Evolutionary conservation across 2,888 invertebrate species (phyloP), one percentile per base, ranked within the genome.

Genomic region (Cheiracanthium punctorium): DNA sequence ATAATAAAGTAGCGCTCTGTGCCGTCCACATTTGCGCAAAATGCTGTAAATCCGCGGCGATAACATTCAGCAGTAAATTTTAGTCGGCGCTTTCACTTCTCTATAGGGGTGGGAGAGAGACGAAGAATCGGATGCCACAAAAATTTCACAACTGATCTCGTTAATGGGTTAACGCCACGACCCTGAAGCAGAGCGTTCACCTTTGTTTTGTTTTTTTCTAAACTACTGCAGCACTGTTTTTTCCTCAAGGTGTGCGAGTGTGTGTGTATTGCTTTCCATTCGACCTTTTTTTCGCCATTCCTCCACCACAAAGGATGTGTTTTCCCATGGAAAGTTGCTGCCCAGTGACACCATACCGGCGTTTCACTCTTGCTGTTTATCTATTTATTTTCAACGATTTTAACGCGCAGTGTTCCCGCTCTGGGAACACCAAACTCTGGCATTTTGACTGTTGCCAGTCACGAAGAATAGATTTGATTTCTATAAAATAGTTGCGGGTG

Each of bases 111-210:
- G 52, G 48, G 64, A 67, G 24, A 37, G 10, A 10, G 37, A 10
- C 37, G 10, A 37, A 37, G 37, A 17, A 7, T 8, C 5, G 30
- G 8, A 4, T 7, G 67, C 17, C 17, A 24, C 24, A 58, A 58
- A 24, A 76, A 82, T 82, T 76, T 74, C 76, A 52, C 76, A 82
- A 72, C 72, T 7, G 33, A 48, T 73, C 48, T 65, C 74, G 64
- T 52, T 70, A 76, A 71, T 76, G 43, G 82, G 71, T 76, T 82
- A 82, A 72, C 76, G 43, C 72, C 48, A 12, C 65, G 76, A 43
- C 76, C 82, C 43, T 82, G 76, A 76, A 71, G 32, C 17, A 41
- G 82, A 77, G 48, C 82, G 29, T 82, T 82, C 82, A 82, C 75
- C 82, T 82, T 82, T 82, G 64, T 69, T 82, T 82, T 82, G n/a